These are phyloP conservation scores for Antechinus stuartii DNA, from an alignment of 2,113 vertebrate genomes.

Conservation along the genomic window DNA sequence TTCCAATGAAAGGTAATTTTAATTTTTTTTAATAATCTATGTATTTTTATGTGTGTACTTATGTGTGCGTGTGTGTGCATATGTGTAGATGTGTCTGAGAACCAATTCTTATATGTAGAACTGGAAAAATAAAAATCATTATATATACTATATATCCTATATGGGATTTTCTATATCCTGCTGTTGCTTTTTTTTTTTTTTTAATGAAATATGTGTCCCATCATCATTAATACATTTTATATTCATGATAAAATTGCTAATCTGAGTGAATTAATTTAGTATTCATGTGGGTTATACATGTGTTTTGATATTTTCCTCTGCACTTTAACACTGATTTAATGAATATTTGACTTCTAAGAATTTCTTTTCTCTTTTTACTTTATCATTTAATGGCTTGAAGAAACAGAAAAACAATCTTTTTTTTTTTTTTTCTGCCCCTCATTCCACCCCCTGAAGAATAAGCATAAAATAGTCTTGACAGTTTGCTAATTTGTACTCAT, in stretches of 20 bases:
- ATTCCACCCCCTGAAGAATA: neutral
- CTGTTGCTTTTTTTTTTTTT: neutral
- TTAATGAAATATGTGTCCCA: neutral
- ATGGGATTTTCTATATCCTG: neutral
- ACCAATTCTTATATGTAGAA: neutral
- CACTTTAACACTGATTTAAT: neutral
- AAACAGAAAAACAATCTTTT: conserved; percentile 17
- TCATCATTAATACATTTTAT: neutral
- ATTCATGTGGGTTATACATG: neutral
- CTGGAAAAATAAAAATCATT: neutral
- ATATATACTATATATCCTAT: neutral
- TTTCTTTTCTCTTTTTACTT: neutral
- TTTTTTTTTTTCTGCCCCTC: neutral
- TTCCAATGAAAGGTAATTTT: neutral
- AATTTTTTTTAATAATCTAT: too few species aligned
- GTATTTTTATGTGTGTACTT: too few species aligned
- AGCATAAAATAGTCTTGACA: conserved; percentile 46
- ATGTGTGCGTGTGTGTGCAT: too few species aligned
- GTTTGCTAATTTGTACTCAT: conserved; percentile 47
- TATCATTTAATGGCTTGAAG: conserved; percentile 1
- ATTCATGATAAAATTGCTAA: neutral
- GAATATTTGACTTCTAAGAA: neutral
- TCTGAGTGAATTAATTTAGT: neutral
- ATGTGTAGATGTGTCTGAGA: too few species aligned
- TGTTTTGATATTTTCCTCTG: neutral